A percentile compares a stretch with the other conserved stretches of the same genome.
Conservation (phyloP, 2,888 invertebrate genomes). For the Epirrhoe alternata region DNA sequence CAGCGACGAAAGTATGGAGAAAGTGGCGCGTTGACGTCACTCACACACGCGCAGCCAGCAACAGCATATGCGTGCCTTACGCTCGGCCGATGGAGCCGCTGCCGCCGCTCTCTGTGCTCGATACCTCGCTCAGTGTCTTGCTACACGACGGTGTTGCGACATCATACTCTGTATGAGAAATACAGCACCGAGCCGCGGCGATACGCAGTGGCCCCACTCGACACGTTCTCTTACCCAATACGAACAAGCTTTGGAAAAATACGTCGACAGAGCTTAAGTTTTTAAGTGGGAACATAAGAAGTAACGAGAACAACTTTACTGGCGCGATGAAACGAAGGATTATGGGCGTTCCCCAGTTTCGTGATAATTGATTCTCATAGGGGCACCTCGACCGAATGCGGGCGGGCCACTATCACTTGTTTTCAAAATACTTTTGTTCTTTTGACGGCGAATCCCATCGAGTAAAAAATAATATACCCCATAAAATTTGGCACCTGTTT, state of each 20-base stretch:
- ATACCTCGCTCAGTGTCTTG: constrained; percentile 64
- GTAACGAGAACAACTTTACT: constrained; percentile 35
- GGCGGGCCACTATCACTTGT: constrained; percentile 67
- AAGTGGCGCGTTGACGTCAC: constrained; percentile 84
- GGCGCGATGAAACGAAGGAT: constrained; percentile 53
- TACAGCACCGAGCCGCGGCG: constrained; percentile 64
- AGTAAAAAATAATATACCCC: constrained; percentile 54
- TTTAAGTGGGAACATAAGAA: constrained; percentile 28
- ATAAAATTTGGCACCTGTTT: constrained; percentile 66
- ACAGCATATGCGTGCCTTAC: constrained; percentile 62
- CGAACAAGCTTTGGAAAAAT: constrained; percentile 54
- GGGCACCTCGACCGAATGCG: constrained; percentile 70
- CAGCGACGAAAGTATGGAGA: constrained; percentile 84
- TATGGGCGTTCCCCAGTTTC: constrained; percentile 58
- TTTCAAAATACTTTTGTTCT: constrained; percentile 45
- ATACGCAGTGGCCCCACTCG: constrained; percentile 76
- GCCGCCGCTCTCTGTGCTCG: constrained; percentile 70
- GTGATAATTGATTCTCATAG: constrained; percentile 68
- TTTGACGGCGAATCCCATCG: constrained; percentile 45
- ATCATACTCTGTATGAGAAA: constrained; percentile 72
- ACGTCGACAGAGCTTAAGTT: constrained; percentile 46
- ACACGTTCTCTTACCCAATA: constrained; percentile 82
- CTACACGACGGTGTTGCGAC: constrained; percentile 72
- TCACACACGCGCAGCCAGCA: constrained; percentile 75
- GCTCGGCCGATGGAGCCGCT: constrained; percentile 44